phyloP scores from a whole-genome alignment of 2,113 vertebrate species.

The Lipophrys pholis region DNA sequence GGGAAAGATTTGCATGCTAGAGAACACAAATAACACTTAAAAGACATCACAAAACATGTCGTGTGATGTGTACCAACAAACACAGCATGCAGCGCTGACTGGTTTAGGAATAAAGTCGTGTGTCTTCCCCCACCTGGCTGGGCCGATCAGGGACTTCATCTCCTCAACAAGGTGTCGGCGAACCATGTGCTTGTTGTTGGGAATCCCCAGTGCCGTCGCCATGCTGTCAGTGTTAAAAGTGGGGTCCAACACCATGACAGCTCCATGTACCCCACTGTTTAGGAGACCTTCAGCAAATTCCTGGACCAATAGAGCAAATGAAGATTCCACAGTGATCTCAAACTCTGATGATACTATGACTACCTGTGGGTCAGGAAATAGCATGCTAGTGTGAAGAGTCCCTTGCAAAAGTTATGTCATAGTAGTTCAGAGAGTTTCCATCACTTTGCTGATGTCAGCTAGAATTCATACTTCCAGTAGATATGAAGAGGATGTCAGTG shows the following conservation, averaged over 20 bases:
- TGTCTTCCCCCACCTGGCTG: slow-evolving; percentile 77
- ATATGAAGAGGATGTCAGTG: slow-evolving; percentile 31
- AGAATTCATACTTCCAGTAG: slow-evolving; percentile 13
- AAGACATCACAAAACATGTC: background rate
- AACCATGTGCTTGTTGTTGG: slow-evolving; percentile 88
- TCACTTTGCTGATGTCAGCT: background rate
- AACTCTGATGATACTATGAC: background rate
- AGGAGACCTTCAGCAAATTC: slow-evolving; percentile 88
- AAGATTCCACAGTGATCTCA: background rate
- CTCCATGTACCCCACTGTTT: slow-evolving; percentile 88
- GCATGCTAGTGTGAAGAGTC: background rate
- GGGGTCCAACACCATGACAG: slow-evolving; percentile 88
- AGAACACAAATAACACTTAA: background rate
- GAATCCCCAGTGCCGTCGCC: slow-evolving; percentile 84
- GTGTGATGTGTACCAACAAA: background rate
- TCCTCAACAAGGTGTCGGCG: slow-evolving; percentile 88
- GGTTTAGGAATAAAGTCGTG: too few relatives aligned
- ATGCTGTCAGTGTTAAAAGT: slow-evolving; percentile 85
- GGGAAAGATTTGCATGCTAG: background rate
- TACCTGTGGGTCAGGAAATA: background rate
- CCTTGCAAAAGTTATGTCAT: background rate
- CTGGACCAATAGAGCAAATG: slow-evolving; percentile 58
- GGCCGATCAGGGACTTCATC: slow-evolving; percentile 82
- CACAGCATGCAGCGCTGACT: background rate
- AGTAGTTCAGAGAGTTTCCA: too few relatives aligned